Evolutionary conservation across 2,113 vertebrate genomes (phyloP).

Genomic region (Dinomys branickii): DNA sequence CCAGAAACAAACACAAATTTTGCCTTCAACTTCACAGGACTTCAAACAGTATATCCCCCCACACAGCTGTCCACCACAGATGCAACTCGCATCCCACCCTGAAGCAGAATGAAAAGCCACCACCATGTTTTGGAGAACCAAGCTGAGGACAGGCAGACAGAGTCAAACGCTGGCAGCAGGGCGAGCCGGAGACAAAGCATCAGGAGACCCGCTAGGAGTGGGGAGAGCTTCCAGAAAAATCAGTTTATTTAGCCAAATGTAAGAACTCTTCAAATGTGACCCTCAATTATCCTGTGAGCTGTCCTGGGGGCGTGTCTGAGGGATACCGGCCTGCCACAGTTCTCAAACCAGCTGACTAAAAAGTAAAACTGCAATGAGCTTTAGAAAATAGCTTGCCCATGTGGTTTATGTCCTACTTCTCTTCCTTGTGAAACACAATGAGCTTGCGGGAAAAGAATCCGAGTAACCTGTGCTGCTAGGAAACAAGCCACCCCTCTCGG

Average conservation of each 20-base stretch:
- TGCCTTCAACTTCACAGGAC: neutral
- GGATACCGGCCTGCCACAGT: neutral
- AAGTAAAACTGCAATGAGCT: neutral
- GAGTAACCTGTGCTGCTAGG: neutral
- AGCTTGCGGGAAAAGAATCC: neutral
- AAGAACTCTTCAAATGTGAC: neutral
- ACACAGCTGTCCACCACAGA: neutral
- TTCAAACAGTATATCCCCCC: neutral
- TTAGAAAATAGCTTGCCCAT: neutral
- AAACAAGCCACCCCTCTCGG: neutral
- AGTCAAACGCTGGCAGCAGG: neutral
- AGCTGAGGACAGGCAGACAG: neutral
- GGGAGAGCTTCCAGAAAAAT: neutral
- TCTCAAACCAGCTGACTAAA: neutral
- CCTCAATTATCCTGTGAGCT: neutral
- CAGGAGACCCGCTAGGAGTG: neutral
- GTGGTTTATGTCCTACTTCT: neutral
- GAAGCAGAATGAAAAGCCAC: neutral
- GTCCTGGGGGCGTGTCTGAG: neutral
- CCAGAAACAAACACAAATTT: constrained; percentile 20
- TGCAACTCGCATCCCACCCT: neutral
- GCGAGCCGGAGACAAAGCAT: neutral
- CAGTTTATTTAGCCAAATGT: neutral
- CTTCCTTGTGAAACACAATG: neutral
- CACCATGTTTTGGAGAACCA: neutral